Base-by-base conservation (phyloP, 2,797 vertebrate genomes). In the Cetoscarus ocellatus region DNA sequence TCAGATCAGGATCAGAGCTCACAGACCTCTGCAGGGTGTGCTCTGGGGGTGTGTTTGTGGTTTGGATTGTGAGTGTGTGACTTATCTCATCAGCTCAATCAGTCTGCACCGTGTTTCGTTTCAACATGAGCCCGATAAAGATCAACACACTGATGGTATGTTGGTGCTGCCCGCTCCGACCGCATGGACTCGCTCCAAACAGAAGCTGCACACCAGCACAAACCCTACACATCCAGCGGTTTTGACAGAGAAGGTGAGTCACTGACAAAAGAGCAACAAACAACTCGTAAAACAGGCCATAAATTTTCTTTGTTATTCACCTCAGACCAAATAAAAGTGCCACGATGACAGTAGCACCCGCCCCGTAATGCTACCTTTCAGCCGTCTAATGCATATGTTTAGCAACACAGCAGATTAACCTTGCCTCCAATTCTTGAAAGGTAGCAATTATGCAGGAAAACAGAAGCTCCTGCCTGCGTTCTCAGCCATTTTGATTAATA, bases 81-180 rank as follows among this genome's bases (percentile, higher is more conserved):
- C 67, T 79, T 87, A 86, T 86, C 88, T 85, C 73, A 79, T 82
- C 70, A n/a, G 73, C 17, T 76, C 75, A 58, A 84, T 85, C 81
- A 65, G 52, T 42, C 62, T 68, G 27, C 54, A 36, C 19, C 50
- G 11, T 51, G 55, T 79, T 75, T 82, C 58, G 80, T 79, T 83
- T 84, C 73, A 77, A 80, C 85, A 77, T 0, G 39, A 74, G 19
- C 34, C 48, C 59, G 88, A 90, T 89, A 66, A 42, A 66, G 64
- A 86, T 90, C 84, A 60, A 58, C 59, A 38, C 50, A 38, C 12
- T 12, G 68, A 61, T 70, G 79, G 77, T 79, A 35, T 64, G 65
- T 79, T 5, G 42, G 52, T 44, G 52, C 58, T 52, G 15, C 19
- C 34, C 43, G 14, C 13, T 43, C 76, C 59, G 61, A 77, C 77